These are phyloP conservation scores for Agrotis puta DNA, from an alignment of 2,888 invertebrate species.

Conservation along the genomic window DNA sequence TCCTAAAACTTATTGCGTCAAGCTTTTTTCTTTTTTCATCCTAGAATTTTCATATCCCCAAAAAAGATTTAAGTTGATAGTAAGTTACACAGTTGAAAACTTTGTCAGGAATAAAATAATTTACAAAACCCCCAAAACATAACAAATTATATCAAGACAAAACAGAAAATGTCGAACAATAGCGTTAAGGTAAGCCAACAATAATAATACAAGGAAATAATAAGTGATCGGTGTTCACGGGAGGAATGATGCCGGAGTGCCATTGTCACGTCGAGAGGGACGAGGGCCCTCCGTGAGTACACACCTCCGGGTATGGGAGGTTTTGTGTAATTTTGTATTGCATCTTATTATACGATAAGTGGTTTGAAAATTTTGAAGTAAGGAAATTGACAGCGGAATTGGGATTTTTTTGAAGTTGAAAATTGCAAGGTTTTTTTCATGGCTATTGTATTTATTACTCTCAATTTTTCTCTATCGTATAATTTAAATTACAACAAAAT, in stretches of 20 bases:
- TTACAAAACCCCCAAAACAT: neutral
- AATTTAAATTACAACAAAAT: no score
- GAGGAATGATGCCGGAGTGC: constrained; percentile 73
- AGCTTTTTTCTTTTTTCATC: no score
- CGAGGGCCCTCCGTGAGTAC: constrained; percentile 72
- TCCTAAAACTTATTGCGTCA: no score
- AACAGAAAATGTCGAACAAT: constrained; percentile 71
- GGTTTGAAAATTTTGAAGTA: constrained; percentile 26
- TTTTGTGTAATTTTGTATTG: constrained; percentile 58
- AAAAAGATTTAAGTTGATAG: no score
- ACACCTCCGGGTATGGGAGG: constrained; percentile 72
- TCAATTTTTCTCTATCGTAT: neutral
- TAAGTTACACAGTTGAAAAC: neutral
- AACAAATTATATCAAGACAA: constrained; percentile 31
- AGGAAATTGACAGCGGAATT: constrained; percentile 12
- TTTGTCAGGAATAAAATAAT: neutral
- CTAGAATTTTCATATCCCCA: no score
- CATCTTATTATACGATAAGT: constrained; percentile 59
- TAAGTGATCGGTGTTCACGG: constrained; percentile 78
- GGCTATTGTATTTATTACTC: neutral
- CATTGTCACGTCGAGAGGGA: constrained; percentile 76
- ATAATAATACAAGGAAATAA: constrained; percentile 74
- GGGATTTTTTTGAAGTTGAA: neutral
- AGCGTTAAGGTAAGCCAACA: constrained; percentile 34
- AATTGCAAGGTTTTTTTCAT: neutral